These are phyloP conservation scores for Caenorhabditis japonica DNA, from an alignment of 2,888 invertebrate species.

Conservation along the genomic window DNA sequence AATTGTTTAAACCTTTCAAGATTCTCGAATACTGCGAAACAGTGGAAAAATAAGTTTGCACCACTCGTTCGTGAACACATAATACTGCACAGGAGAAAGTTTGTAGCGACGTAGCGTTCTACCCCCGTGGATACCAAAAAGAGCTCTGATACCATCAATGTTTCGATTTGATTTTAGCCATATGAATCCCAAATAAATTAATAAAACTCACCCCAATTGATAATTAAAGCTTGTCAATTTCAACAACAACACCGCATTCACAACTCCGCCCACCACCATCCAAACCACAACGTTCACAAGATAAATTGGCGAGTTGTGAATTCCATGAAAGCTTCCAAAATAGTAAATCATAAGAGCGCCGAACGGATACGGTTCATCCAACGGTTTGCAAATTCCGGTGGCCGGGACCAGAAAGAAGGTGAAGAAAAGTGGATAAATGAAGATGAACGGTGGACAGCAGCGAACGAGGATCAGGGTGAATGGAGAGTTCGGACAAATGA, in stretches of 20 bases:
- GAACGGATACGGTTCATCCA: slow-evolving; percentile 6
- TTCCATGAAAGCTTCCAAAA: not conserved
- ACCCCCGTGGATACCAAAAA: too few relatives aligned
- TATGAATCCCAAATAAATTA: too few relatives aligned
- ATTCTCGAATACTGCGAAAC: too few relatives aligned
- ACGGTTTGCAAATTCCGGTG: slow-evolving; percentile 9
- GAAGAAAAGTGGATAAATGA: slow-evolving; percentile 12
- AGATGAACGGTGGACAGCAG: not conserved
- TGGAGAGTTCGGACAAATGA: slow-evolving; percentile 2
- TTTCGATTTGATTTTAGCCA: too few relatives aligned
- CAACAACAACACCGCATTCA: not conserved
- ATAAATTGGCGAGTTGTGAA: slow-evolving; percentile 12
- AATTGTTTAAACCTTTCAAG: too few relatives aligned
- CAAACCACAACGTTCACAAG: slow-evolving; percentile 6
- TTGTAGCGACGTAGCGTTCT: too few relatives aligned
- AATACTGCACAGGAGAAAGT: too few relatives aligned
- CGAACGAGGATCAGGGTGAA: not conserved
- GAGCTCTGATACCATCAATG: too few relatives aligned
- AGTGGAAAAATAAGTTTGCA: too few relatives aligned
- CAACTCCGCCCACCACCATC: slow-evolving; percentile 2
- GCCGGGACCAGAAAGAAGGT: slow-evolving; percentile 16
- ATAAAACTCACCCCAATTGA: not conserved
- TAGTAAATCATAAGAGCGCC: slow-evolving; percentile 18
- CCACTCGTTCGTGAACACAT: too few relatives aligned
- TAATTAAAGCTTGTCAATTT: slow-evolving; percentile 11